Evolutionary conservation across 2,113 vertebrate species (phyloP).

Genomic region (Seriola quinqueradiata): DNA sequence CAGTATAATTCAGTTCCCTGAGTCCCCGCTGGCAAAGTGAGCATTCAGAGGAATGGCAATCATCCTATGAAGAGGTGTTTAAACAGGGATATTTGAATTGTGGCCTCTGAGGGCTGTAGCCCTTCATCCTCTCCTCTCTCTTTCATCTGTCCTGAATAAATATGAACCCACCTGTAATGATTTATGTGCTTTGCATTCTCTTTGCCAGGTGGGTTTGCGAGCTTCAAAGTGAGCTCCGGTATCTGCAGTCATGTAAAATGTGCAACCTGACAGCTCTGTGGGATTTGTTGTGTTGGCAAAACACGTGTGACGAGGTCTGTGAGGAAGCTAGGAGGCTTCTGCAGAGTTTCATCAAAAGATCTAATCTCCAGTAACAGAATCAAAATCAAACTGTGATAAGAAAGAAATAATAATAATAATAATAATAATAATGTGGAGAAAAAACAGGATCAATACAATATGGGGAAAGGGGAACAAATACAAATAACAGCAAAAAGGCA

Average conservation of each 20-base stretch:
- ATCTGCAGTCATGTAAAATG: not conserved
- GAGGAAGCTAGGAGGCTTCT: no score
- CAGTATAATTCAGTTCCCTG: conserved; percentile 48
- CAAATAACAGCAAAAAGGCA: no score
- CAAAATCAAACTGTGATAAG: not conserved
- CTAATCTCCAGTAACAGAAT: not conserved
- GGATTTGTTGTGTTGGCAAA: not conserved
- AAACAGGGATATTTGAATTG: conserved; percentile 60
- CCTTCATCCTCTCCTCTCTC: conserved; percentile 18
- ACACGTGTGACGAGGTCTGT: not conserved
- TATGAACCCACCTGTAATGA: conserved; percentile 13
- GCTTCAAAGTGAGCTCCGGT: not conserved
- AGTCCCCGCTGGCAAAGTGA: conserved; percentile 32
- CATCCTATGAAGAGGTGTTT: conserved; percentile 55
- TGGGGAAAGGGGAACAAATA: no score
- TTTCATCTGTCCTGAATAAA: conserved; percentile 27
- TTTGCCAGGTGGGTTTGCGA: conserved; percentile 6
- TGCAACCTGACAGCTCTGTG: no score
- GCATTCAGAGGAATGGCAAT: conserved; percentile 47
- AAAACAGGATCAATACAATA: no score
- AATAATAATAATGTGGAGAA: no score
- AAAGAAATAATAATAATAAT: not conserved
- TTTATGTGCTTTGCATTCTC: not conserved
- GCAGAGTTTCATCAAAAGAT: not conserved
- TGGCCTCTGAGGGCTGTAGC: conserved; percentile 14